phyloP scores from a whole-genome alignment of 2,113 vertebrate species.

The Takifugu bimaculatus region DNA sequence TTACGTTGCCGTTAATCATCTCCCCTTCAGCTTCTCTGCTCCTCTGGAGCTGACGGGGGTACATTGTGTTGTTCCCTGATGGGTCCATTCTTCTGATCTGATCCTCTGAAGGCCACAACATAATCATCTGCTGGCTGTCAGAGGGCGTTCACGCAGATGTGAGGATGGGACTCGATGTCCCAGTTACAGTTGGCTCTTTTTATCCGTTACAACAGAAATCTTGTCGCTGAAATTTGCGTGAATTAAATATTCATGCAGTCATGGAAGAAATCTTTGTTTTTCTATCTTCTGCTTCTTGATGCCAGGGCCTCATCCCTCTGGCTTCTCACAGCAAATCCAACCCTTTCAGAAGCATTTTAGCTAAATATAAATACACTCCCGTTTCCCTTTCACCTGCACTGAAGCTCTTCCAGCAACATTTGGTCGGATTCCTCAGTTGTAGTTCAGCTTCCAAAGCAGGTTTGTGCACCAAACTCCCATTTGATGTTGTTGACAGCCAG shows the following conservation, averaged over 20 bases:
- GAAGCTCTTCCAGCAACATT: neutral
- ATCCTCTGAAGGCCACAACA: neutral
- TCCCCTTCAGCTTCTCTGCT: constrained; percentile 17
- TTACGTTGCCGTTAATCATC: too few species aligned
- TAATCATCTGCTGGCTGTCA: constrained; percentile 3
- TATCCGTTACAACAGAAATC: constrained; percentile 12
- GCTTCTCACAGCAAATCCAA: constrained; percentile 22
- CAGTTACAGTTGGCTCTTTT: neutral
- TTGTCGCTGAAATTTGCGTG: neutral
- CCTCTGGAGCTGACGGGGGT: constrained; percentile 28
- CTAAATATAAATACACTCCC: constrained; percentile 52
- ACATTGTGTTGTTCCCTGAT: constrained; percentile 33
- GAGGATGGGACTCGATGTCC: neutral
- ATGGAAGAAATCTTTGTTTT: constrained; percentile 5
- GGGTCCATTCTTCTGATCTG: neutral
- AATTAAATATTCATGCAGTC: constrained; percentile 34
- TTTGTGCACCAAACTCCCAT: neutral
- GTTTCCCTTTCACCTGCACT: constrained; percentile 19
- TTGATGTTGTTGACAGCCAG: neutral
- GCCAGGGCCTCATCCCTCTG: constrained; percentile 2
- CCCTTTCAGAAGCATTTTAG: constrained; percentile 9
- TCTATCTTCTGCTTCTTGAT: constrained; percentile 18
- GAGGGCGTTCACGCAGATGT: constrained; percentile 1
- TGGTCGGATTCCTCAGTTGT: neutral
- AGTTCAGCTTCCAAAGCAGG: neutral